Conservation (phyloP, 1,140 invertebrate genomes). For the Pseudomyrmex pallidus region DNA sequence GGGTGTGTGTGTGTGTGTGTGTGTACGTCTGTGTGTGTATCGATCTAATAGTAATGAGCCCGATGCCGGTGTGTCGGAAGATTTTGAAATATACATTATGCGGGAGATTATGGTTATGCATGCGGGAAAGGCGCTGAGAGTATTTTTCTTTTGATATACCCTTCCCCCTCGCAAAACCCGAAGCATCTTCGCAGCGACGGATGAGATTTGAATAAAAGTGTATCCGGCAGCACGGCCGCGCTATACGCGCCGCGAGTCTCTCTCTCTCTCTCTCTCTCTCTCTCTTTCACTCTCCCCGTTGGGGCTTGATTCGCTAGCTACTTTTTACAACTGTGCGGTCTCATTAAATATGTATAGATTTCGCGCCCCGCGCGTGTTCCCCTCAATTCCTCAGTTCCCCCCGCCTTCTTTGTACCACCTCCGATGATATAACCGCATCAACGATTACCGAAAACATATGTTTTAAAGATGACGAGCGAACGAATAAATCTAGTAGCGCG, state of each 20-base stretch:
- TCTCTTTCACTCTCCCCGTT: slow-evolving; percentile 42
- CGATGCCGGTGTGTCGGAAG: slow-evolving; percentile 65
- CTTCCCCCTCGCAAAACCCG: slow-evolving; percentile 45
- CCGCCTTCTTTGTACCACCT: neutral
- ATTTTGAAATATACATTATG: slow-evolving; percentile 82
- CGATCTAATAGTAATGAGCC: slow-evolving; percentile 79
- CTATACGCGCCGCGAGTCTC: neutral
- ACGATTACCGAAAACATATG: slow-evolving; percentile 75
- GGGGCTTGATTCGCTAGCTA: slow-evolving; percentile 72
- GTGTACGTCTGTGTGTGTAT: slow-evolving; percentile 68
- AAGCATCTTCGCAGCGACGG: slow-evolving; percentile 64
- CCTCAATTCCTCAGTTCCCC: slow-evolving; percentile 51
- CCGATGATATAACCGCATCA: slow-evolving; percentile 72
- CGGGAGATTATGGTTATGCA: slow-evolving; percentile 81
- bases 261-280: neutral
- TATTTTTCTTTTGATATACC: slow-evolving; percentile 83
- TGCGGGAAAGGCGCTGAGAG: slow-evolving; percentile 78
- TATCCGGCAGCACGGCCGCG: slow-evolving; percentile 59
- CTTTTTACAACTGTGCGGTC: slow-evolving; percentile 78
- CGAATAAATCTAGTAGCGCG: slow-evolving; percentile 62
- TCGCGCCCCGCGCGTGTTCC: slow-evolving; percentile 72
- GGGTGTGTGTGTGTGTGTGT: slow-evolving; percentile 56
- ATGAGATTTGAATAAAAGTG: slow-evolving; percentile 83
- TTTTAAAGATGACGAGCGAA: slow-evolving; percentile 69
- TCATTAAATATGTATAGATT: slow-evolving; percentile 84